These are phyloP conservation scores for Phoronis australis DNA, from an alignment of 2,888 invertebrate genomes.

Conservation along the genomic window DNA sequence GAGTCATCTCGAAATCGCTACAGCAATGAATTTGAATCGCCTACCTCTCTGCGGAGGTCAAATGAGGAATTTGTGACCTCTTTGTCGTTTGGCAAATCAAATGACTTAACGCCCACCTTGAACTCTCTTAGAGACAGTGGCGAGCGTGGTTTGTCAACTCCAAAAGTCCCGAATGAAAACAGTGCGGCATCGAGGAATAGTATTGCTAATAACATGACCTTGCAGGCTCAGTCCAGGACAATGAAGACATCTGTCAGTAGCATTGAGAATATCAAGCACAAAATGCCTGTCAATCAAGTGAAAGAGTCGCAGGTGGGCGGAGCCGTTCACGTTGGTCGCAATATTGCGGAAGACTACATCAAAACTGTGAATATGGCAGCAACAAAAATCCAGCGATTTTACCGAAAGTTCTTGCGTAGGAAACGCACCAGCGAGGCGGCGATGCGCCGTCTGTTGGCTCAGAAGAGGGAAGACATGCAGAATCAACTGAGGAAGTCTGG, in stretches of 20 bases:
- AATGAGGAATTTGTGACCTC: constrained; percentile 2
- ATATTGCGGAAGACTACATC: constrained; percentile 38
- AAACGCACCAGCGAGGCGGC: constrained; percentile 29
- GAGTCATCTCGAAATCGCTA: neutral
- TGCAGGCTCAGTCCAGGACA: constrained; percentile 30
- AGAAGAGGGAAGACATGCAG: constrained; percentile 32
- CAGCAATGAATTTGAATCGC: neutral
- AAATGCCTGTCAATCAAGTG: constrained; percentile 47
- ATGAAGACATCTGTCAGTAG: constrained; percentile 37
- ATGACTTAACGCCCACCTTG: too few relatives aligned
- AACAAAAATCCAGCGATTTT: constrained; percentile 45
- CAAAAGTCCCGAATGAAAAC: constrained; percentile 13
- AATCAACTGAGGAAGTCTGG: constrained; percentile 17
- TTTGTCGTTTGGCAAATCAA: neutral
- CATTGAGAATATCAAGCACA: constrained; percentile 49
- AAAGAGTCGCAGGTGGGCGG: constrained; percentile 5
- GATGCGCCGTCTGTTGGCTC: constrained; percentile 35
- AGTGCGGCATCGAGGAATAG: too few relatives aligned
- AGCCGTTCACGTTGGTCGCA: constrained; percentile 18
- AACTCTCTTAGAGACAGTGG: neutral
- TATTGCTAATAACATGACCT: constrained; percentile 47
- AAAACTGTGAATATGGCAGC: constrained; percentile 34
- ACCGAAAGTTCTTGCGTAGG: constrained; percentile 24
- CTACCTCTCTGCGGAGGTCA: neutral
- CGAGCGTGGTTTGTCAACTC: neutral